Evolutionary conservation across 2,888 invertebrate species (phyloP), one percentile per base, ranked within the genome.

Genomic region (Pollenia angustigena): DNA sequence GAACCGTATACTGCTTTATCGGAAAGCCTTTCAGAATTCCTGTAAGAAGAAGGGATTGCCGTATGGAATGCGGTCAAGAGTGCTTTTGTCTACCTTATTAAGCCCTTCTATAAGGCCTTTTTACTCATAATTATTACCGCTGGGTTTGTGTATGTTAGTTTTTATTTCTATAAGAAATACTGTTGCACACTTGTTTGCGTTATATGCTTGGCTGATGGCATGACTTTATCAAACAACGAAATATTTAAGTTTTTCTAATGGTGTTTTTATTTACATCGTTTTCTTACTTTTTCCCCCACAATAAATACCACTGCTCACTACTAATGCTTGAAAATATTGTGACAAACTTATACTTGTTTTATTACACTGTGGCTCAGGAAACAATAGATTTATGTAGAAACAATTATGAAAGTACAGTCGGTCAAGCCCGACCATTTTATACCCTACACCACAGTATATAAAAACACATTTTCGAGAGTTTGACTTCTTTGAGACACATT

Each of bases 171-270:
- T 50, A 69, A 81, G 60, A 69, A 79, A 82, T 85, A 69, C 75
- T 79, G 56, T 79, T 82, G 79, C 74, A 82, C 79, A 72, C 79
- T 64, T 82, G 46, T 62, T 62, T 62, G 69, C 60, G 40, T 23
- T 44, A 14, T 42, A 23, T 54, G 69, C 42, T 69, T 42, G n/a
- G 50, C 60, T 72, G 64, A 64, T 81, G 54, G 44, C 68, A 82
- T 54, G 62, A 75, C 75, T 81, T 50, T 75, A 81, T 75, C 81
- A 75, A 75, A 42, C 68, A 44, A 68, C 58, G 75, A 82, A 60
- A 71, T 23, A 64, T 66, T 11, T 18, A 75, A 69, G 54, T 71
- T 23, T 52, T 68, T 81, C 52, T 82, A 82, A 69, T 76, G 75
- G 18, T 40, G 40, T 46, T 79, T 68, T 66, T 74, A 68, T 32